Conservation (phyloP, 2,888 invertebrate species). For the Zeuzera pyrina region DNA sequence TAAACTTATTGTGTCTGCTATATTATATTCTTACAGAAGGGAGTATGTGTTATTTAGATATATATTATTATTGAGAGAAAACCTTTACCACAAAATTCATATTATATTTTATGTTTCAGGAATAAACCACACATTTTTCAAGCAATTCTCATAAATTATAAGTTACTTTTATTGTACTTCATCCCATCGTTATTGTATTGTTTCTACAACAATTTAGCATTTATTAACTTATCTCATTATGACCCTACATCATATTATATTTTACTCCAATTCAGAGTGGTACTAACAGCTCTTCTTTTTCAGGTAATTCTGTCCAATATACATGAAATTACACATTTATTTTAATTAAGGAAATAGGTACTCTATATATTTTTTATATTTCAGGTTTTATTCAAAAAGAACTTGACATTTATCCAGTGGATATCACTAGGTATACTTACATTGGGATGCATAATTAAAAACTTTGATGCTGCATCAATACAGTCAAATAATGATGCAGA, state of each 20-base stretch:
- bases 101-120: constrained; percentile 62
- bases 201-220: constrained; percentile 94
- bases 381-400: constrained; percentile 89
- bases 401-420: constrained; percentile 88
- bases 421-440: constrained; percentile 89
- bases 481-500: constrained; percentile 31
- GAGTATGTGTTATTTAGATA: constrained; percentile 37
- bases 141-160: constrained; percentile 73
- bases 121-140: constrained; percentile 69
- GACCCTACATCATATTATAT: constrained; percentile 97
- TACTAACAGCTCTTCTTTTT: constrained; percentile 92
- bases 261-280: constrained; percentile 90
- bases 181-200: constrained; percentile 94
- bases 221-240: constrained; percentile 90
- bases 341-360: neutral
- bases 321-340: neutral
- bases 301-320: constrained; percentile 75
- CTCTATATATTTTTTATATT: constrained; percentile 24
- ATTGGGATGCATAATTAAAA: constrained; percentile 92
- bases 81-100: neutral
- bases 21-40: constrained; percentile 77
- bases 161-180: constrained; percentile 85
- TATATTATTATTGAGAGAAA: neutral
- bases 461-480: constrained; percentile 74
- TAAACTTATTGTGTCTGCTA: constrained; percentile 82